Conservation (phyloP, 1,140 invertebrate species). For the Zaprionus davidi region DNA sequence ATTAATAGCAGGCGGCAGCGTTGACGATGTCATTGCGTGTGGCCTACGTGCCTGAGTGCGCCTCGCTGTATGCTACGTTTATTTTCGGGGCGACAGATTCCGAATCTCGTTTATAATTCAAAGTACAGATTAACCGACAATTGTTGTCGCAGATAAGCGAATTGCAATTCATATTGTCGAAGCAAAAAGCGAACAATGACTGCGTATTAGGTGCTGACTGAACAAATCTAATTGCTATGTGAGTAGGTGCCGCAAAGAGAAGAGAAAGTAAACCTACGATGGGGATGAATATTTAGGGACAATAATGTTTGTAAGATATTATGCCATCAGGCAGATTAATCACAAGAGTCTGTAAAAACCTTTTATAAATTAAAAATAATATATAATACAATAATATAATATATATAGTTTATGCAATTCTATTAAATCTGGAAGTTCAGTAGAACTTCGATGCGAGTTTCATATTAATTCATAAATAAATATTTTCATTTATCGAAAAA, state of each 20-base stretch:
- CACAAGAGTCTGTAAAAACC: no score
- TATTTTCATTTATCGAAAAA: not conserved
- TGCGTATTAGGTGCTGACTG: conserved; percentile 1
- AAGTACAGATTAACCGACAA: conserved; percentile 40
- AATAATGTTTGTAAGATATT: not conserved
- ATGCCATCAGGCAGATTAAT: not conserved
- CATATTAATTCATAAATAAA: not conserved
- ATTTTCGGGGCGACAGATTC: conserved; percentile 26
- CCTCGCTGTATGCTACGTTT: conserved; percentile 31
- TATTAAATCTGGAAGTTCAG: no score
- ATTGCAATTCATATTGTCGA: conserved; percentile 24
- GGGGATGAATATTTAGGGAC: not conserved
- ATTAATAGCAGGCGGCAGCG: conserved; percentile 60
- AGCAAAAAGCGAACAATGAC: conserved; percentile 6
- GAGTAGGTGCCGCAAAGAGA: not conserved
- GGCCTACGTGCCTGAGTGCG: conserved; percentile 60
- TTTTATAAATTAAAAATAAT: not conserved
- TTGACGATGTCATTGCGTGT: conserved; percentile 49
- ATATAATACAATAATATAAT: not conserved
- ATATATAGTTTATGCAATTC: no score
- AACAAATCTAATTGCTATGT: not conserved
- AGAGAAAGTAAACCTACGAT: not conserved
- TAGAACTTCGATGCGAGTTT: no score
- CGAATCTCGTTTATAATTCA: conserved; percentile 20
- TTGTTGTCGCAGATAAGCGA: conserved; percentile 20